Evolutionary conservation across 2,888 invertebrate genomes (phyloP).

Genomic region (Lordiphosa fenestrarum): DNA sequence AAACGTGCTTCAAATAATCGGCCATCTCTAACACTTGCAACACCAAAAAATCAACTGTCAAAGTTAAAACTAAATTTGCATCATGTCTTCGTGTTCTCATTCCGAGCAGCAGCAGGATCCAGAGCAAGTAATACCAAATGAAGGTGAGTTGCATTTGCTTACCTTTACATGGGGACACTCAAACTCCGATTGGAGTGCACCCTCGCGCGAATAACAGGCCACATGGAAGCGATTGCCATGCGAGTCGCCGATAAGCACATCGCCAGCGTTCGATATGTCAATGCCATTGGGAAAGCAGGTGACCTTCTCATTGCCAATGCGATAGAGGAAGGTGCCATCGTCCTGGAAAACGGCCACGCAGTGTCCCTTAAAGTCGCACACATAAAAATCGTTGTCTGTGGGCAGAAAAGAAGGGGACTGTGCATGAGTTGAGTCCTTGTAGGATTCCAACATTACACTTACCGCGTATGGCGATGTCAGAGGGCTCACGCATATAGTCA

Average conservation of each 20-base stretch:
- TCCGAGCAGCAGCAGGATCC: no score
- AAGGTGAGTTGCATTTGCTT: conserved; percentile 37
- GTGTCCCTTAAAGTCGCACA: conserved; percentile 99
- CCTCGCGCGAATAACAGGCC: conserved; percentile 95
- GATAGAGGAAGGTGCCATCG: conserved; percentile 93
- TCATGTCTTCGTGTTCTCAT: no score
- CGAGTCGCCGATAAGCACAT: conserved; percentile 97
- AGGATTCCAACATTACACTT: conserved; percentile 47
- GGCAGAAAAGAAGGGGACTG: no score
- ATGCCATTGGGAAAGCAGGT: conserved; percentile 99
- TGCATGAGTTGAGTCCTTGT: not conserved
- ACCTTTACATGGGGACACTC: conserved; percentile 99
- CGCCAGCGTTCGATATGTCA: conserved; percentile 97
- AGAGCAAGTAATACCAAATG: not conserved
- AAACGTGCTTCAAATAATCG: no score
- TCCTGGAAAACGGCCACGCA: conserved; percentile 98
- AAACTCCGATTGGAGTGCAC: conserved; percentile 92
- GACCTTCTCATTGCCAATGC: conserved; percentile 96
- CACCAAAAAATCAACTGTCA: no score
- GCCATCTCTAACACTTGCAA: no score
- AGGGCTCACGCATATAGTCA: conserved; percentile 98
- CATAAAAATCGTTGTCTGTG: conserved; percentile 93
- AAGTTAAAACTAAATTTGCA: no score
- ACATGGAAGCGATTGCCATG: conserved; percentile 99
- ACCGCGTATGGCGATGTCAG: conserved; percentile 97